Evolutionary conservation across 2,888 invertebrate species (phyloP).

Genomic region (Caenorhabditis sinica): DNA sequence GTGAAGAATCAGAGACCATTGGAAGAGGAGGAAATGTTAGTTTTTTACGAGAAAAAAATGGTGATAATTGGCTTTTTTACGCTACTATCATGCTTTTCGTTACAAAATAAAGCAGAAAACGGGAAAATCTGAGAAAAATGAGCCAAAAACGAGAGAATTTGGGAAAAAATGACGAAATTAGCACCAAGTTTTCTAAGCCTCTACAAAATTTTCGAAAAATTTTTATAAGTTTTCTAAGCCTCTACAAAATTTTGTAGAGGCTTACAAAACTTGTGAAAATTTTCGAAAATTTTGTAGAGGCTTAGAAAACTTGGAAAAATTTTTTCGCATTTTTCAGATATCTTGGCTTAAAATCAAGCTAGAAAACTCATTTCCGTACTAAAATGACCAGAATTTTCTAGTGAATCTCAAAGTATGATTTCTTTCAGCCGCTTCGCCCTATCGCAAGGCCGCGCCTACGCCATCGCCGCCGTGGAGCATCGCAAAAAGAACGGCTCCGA

Average conservation of each 20-base stretch:
- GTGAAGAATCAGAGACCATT: conserved; percentile 33
- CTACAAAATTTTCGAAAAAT: too few relatives aligned
- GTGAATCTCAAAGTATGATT: not conserved
- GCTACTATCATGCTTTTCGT: too few relatives aligned
- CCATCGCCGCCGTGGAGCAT: conserved; percentile 16
- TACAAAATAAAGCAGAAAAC: too few relatives aligned
- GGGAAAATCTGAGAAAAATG: too few relatives aligned
- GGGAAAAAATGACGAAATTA: too few relatives aligned
- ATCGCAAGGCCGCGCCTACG: conserved; percentile 3
- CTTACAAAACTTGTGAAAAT: too few relatives aligned
- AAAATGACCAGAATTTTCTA: not conserved
- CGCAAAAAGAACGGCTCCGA: conserved; percentile 4
- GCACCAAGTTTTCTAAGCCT: too few relatives aligned
- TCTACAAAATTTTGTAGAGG: not conserved
- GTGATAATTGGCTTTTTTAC: too few relatives aligned
- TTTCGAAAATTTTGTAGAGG: not conserved
- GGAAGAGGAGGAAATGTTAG: conserved; percentile 42
- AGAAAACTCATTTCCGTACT: too few relatives aligned
- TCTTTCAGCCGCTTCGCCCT: conserved; percentile 17
- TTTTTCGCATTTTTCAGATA: not conserved
- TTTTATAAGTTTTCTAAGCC: conserved; percentile 1
- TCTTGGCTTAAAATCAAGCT: too few relatives aligned
- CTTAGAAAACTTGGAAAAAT: not conserved
- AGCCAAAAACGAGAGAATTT: too few relatives aligned
- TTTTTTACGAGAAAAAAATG: not conserved